Base-by-base conservation (phyloP, 2,113 vertebrate species). In the Accipiter cooperii region DNA sequence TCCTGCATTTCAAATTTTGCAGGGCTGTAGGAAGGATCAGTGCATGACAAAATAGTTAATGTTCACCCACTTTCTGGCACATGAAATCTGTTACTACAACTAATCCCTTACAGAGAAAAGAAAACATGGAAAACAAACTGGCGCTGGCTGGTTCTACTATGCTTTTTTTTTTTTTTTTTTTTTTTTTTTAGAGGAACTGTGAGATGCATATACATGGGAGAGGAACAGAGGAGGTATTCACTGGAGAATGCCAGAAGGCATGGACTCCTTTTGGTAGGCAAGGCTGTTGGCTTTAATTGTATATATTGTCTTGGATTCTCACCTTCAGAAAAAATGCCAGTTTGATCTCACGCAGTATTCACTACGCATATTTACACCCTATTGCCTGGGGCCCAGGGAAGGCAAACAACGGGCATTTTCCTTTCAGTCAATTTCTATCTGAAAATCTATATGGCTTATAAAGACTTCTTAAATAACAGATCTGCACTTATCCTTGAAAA, bases 11-110 rank as follows among this genome's bases (percentile, higher is more conserved):
- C 87, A 93, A 96, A 95, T 97, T 97, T 96, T 96, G 89, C 84
- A 96, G 84, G 73, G 65, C 69, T 94, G 84, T 92, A 86, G 78
- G 93, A 93, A 96, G 90, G 93, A 95, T 95, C 89, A 87, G 84
- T 90, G 82, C 90, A 96, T 93, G 94, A 93, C 95, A 96, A 96
- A 96, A 97, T 92, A 93, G 94, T 96, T 97, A 97, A 93, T 86
- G 89, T 93, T 95, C 95, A 96, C 93, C 95, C 86, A 93, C 92
- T 93, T 93, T 92, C 88, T 97, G 87, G 96, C 86, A 95, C 89
- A 96, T 92, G 87, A 96, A 97, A 96, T 97, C 91, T 90, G 93
- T 95, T 95, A 94, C 92, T 94, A 96, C 91, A 85, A 96, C 88
- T 97, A 96, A 96, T 96, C 91, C 84, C 74, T 93, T 71, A 79